phyloP scores from a whole-genome alignment of 2,797 vertebrate genomes.

The Poeciliopsis paucimaculata region DNA sequence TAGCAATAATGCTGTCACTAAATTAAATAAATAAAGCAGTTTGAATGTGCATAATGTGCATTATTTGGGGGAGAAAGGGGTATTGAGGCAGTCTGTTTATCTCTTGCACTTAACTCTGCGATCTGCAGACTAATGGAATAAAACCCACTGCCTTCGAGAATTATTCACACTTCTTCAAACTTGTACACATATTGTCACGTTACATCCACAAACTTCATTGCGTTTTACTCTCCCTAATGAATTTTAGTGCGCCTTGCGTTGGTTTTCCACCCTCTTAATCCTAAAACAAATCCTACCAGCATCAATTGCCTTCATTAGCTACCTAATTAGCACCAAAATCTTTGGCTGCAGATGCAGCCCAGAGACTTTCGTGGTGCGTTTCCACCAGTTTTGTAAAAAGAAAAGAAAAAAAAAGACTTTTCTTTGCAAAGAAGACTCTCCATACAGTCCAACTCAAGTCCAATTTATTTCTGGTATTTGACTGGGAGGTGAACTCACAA shows the following conservation, averaged over 20 bases:
- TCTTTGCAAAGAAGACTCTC: background rate
- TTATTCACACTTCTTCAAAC: background rate
- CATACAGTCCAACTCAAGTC: background rate
- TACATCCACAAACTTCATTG: background rate
- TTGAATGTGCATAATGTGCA: slow-evolving; percentile 58
- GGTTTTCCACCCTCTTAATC: background rate
- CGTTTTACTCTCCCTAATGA: background rate
- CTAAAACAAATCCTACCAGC: background rate
- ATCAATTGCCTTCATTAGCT: background rate
- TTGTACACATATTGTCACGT: background rate
- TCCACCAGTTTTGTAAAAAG: background rate
- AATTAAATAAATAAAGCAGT: slow-evolving; percentile 46
- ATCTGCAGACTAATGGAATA: background rate
- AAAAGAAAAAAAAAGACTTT: background rate
- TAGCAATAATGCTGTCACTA: slow-evolving; percentile 71
- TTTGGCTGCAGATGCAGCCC: background rate
- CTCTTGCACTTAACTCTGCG: background rate
- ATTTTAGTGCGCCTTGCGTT: background rate
- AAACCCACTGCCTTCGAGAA: background rate
- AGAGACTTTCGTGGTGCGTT: background rate
- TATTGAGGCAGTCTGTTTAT: background rate
- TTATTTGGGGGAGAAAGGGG: background rate
- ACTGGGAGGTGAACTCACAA: background rate
- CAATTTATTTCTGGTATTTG: background rate
- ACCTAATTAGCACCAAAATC: background rate